Evolutionary conservation across 2,113 vertebrate genomes (phyloP), one percentile per base, ranked within the genome.

Genomic region (Sceloporus tristichus): DNA sequence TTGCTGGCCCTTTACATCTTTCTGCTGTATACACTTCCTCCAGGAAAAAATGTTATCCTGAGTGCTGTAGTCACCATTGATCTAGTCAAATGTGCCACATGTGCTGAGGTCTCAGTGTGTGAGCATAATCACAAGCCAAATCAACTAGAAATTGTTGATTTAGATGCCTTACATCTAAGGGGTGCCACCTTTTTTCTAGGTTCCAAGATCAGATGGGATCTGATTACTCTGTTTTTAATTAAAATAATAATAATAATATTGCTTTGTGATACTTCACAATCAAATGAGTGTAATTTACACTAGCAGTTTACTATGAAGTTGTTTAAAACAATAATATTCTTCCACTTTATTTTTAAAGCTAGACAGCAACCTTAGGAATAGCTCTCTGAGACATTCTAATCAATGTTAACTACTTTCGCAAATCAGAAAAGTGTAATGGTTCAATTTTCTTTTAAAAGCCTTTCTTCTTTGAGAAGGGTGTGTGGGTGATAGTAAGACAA

Each of bases 381-480:
- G 89, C 74, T 94, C 87, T 87, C 76, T 90, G 87, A 86, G 92
- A 92, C 90, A 92, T 93, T 90, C 91, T 93, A 90, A 95, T 95
- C 93, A 92, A 96, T 96, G 93, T 95, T 95, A 91, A 92, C 86
- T 90, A 91, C 88, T 92, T 94, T 93, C 89, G 92, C 89, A 90
- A 91, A 94, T 94, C 85, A 89, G 85, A 92, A 91, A 92, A 85
- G 88, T 89, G 79, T 80, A 94, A 90, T 93, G 88, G 94, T 89
- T 92, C 87, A 93, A 88, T 92, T 89, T 91, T 62, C 59, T 88
- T 91, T 90, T 87, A 85, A 89, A 92, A 91, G 89, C 81, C 65
- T 87, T 94, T 79, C 84, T 82, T 56, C 83, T 54, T 82, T 88
- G 74, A 81, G 83, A 75, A 93, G 90, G 42, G 88, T 94, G 75